These are phyloP conservation scores for Anagrus nilaparvatae DNA, from an alignment of 1,140 invertebrate genomes.

Conservation along the genomic window DNA sequence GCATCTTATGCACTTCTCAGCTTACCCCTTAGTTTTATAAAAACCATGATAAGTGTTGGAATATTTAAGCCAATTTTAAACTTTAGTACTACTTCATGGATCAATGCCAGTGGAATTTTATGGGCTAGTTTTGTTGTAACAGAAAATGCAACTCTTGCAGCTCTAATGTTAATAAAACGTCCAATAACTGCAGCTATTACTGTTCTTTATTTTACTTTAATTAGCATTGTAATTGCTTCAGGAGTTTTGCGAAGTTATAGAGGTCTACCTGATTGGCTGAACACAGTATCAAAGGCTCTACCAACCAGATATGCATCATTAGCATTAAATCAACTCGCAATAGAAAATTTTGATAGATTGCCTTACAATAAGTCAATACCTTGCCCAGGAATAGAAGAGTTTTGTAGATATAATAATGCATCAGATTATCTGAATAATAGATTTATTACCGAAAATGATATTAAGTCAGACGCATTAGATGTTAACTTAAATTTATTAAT, in stretches of 20 bases:
- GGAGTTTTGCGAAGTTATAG: slow-evolving; percentile 64
- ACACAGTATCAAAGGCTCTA: slow-evolving; percentile 28
- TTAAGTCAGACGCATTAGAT: slow-evolving; percentile 54
- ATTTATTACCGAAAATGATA: slow-evolving; percentile 55
- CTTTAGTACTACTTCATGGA: slow-evolving; percentile 30
- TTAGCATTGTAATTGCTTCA: slow-evolving; percentile 60
- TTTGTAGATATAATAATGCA: slow-evolving; percentile 61
- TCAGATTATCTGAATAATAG: slow-evolving; percentile 62
- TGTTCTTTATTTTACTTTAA: slow-evolving; percentile 62
- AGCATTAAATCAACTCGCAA: slow-evolving; percentile 33
- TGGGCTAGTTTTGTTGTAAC: slow-evolving; percentile 73
- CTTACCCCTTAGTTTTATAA: slow-evolving; percentile 67
- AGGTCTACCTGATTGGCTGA: slow-evolving; percentile 34
- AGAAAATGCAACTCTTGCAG: slow-evolving; percentile 73
- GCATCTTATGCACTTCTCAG: slow-evolving; percentile 69
- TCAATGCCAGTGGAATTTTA: slow-evolving; percentile 44
- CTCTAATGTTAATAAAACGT: slow-evolving; percentile 71
- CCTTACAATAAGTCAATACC: slow-evolving; percentile 43
- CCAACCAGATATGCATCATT: slow-evolving; percentile 36
- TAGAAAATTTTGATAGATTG: slow-evolving; percentile 34
- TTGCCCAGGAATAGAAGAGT: slow-evolving; percentile 43
- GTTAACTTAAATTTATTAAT: slow-evolving; percentile 68
- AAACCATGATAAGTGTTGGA: slow-evolving; percentile 34
- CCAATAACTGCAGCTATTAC: slow-evolving; percentile 63
- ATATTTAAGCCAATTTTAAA: slow-evolving; percentile 36